Evolutionary conservation across 2,113 vertebrate genomes (phyloP), one percentile per base, ranked within the genome.

Genomic region (Brachypteracias leptosomus): DNA sequence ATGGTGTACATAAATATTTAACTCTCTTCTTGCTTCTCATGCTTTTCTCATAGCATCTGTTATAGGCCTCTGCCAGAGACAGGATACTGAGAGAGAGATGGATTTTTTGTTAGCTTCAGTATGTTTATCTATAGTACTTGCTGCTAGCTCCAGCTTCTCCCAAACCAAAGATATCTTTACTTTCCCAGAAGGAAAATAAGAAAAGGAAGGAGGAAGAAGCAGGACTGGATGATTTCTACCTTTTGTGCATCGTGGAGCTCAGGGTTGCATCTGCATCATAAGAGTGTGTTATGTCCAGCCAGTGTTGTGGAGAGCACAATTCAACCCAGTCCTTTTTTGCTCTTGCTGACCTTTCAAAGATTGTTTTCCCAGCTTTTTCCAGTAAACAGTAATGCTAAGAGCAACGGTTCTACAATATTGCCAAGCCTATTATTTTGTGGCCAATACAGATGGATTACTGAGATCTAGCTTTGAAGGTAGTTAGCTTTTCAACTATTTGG

Each of bases 401-500:
- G 40, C 74, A 88, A 68, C 2, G 0, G 20, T 52, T 90, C 91
- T 77, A 38, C 70, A 74, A n/a, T 86, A 52, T 71, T 87, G 13
- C 79, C 76, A 90, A 76, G 65, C 16, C 62, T 88, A 66, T 95
- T 94, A 88, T 90, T 96, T 88, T 93, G 58, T 62, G 75, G 58
- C 87, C 85, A 49, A 68, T 62, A 76, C 21, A 90, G 62, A 79
- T 26, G 73, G 79, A 90, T 96, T 91, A 70, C 67, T 2, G 10
- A 93, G 65, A 52, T 76, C 61, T 85, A 90, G 78, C 85, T 79
- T 79, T 65, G 82, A 95, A 93, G 65, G 42, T n/a, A 52, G 62
- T 87, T 89, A 77, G 59, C 79, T 96, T 95, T 95, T 93, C 61
- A 94, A 42, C 89, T 93, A 7, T 93, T 90, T 74, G 62, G 76